A percentile compares a stretch with the other conserved stretches of the same genome.
Evolutionary conservation across 2,888 invertebrate species (phyloP).

Genomic region (Eristalinus aeneus): DNA sequence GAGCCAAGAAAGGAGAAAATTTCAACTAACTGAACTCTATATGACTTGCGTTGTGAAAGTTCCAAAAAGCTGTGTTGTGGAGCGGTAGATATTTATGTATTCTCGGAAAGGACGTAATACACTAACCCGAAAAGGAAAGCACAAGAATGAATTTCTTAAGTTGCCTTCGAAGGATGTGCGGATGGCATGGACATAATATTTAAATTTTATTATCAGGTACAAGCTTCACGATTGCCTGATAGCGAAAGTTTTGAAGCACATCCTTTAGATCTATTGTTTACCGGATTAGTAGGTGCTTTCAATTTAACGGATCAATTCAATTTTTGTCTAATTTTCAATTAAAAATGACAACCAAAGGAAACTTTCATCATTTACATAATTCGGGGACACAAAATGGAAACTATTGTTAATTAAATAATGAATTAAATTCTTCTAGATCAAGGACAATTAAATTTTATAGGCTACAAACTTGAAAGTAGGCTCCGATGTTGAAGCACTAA

Average conservation of each 20-base stretch:
- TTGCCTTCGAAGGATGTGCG: neutral
- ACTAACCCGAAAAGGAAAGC: neutral
- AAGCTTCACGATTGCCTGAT: neutral
- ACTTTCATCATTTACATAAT: too few species aligned
- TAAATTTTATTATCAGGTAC: neutral
- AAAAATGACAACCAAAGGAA: neutral
- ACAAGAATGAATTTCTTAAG: neutral
- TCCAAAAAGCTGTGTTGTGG: neutral
- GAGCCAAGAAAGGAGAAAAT: constrained; percentile 24
- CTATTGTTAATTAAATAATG: too few species aligned
- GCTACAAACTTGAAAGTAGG: too few species aligned
- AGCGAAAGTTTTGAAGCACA: neutral
- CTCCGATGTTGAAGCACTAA: too few species aligned
- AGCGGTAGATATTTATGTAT: neutral
- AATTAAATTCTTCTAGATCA: too few species aligned
- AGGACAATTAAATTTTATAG: too few species aligned
- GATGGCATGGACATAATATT: neutral
- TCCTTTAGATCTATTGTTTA: neutral
- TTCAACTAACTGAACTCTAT: constrained; percentile 24
- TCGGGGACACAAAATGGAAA: too few species aligned
- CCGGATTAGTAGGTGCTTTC: neutral
- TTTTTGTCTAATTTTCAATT: neutral
- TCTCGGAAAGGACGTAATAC: neutral
- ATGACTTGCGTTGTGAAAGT: neutral
- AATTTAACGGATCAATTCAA: neutral